Evolutionary conservation across 1,140 invertebrate species (phyloP).

Genomic region (Aphis gossypii): DNA sequence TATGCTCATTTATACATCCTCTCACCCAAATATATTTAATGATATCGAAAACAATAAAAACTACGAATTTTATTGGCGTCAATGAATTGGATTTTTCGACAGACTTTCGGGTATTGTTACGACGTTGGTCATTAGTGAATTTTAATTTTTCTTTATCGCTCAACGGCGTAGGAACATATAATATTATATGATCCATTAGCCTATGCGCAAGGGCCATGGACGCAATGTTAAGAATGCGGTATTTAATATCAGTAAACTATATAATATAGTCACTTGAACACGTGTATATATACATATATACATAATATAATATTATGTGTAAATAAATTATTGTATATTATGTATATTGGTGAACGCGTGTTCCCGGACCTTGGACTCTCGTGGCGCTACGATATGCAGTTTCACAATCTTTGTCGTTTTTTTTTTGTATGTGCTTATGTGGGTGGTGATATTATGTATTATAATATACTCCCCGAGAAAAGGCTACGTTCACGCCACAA

Average conservation of each 20-base stretch:
- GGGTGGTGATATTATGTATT: conserved; percentile 27
- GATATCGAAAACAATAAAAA: neutral
- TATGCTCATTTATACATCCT: neutral
- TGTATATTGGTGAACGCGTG: conserved; percentile 35
- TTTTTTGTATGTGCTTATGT: conserved; percentile 12
- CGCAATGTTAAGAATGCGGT: conserved; percentile 45
- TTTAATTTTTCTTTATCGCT: neutral
- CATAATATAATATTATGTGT: neutral
- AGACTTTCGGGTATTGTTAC: neutral
- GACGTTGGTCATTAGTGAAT: neutral
- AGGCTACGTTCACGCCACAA: conserved; percentile 15
- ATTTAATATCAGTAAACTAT: neutral
- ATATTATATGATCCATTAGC: neutral
- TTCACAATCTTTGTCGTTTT: conserved; percentile 39
- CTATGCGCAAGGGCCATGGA: conserved; percentile 27
- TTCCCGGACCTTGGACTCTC: conserved; percentile 42
- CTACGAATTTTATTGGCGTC: neutral
- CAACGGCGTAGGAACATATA: neutral
- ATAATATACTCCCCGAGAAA: too few relatives aligned
- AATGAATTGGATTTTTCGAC: neutral
- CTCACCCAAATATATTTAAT: neutral
- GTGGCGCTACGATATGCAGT: conserved; percentile 29
- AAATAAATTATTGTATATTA: conserved; percentile 7
- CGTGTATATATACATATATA: neutral
- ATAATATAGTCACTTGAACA: neutral